Percentiles rank a stretch among this genome's conserved stretches.
These are phyloP conservation scores for Heteromyza rotundicornis DNA, from an alignment of 2,888 invertebrate species.

Conservation along the genomic window DNA sequence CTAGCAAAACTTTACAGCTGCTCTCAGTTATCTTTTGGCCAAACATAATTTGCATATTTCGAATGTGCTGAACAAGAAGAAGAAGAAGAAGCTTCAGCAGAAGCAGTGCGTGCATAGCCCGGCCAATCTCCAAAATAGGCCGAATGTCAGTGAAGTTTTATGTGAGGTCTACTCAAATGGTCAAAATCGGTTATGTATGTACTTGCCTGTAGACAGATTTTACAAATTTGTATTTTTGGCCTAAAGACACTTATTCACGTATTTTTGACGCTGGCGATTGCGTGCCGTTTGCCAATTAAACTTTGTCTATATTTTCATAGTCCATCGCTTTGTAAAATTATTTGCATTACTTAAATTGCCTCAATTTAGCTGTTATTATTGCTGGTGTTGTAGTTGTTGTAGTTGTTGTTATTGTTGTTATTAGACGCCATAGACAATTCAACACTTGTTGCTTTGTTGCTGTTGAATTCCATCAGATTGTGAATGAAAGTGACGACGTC, in stretches of 20 bases:
- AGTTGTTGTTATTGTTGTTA: no score
- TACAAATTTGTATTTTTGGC: neutral
- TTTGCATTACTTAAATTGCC: constrained; percentile 5
- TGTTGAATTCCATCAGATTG: neutral
- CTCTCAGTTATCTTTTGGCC: no score
- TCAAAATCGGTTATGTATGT: neutral
- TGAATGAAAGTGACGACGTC: neutral
- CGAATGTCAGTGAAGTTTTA: neutral
- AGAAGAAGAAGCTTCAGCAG: no score
- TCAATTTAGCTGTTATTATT: no score
- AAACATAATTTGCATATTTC: no score
- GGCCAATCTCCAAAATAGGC: neutral
- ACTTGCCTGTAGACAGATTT: no score
- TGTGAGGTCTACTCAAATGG: neutral
- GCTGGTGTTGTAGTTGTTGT: no score
- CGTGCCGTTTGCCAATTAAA: constrained; percentile 4
- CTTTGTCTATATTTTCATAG: neutral
- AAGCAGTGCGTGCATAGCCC: no score
- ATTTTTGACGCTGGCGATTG: constrained; percentile 3
- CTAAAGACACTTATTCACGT: neutral
- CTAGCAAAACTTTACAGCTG: no score
- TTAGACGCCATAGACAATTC: no score
- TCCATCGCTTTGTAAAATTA: neutral
- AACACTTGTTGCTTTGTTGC: no score
- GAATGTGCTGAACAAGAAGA: no score